These are phyloP conservation scores for Heterodera carotae DNA, from an alignment of 1,140 invertebrate species.

Conservation along the genomic window DNA sequence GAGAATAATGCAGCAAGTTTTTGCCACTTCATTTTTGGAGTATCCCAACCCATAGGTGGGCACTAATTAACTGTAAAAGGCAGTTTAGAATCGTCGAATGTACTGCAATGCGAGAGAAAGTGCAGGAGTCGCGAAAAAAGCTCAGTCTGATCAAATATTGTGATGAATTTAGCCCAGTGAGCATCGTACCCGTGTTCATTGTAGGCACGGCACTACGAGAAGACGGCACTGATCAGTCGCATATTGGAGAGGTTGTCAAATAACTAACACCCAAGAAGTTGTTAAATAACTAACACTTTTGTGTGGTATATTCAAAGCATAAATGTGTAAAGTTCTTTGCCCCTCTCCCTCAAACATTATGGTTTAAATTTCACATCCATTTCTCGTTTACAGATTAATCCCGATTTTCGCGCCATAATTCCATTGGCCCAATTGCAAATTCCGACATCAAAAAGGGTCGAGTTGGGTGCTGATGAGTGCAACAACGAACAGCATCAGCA, in stretches of 20 bases:
- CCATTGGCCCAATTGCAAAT: background rate
- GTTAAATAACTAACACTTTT: background rate
- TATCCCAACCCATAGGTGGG: too few relatives aligned
- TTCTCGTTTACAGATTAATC: slow-evolving; percentile 8
- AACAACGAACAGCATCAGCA: background rate
- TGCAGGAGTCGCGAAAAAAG: slow-evolving; percentile 45
- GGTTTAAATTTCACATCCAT: background rate
- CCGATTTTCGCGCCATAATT: slow-evolving; percentile 19
- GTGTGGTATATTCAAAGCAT: too few relatives aligned
- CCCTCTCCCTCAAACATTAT: too few relatives aligned
- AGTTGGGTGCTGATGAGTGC: background rate
- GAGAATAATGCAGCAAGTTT: too few relatives aligned
- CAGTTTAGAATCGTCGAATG: slow-evolving; percentile 46
- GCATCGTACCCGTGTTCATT: slow-evolving; percentile 32
- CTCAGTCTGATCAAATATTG: slow-evolving; percentile 38
- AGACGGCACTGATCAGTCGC: slow-evolving; percentile 11
- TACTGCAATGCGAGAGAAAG: slow-evolving; percentile 33
- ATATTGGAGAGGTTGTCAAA: background rate
- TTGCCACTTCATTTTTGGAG: slow-evolving; percentile 1
- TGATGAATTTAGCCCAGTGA: slow-evolving; percentile 23
- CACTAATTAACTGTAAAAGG: slow-evolving; percentile 11
- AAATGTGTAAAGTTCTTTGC: too few relatives aligned
- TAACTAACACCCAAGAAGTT: background rate
- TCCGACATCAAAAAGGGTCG: background rate
- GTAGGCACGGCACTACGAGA: slow-evolving; percentile 18